Evolutionary conservation across 2,113 vertebrate species (phyloP).

Genomic region (Archilochus colubris): DNA sequence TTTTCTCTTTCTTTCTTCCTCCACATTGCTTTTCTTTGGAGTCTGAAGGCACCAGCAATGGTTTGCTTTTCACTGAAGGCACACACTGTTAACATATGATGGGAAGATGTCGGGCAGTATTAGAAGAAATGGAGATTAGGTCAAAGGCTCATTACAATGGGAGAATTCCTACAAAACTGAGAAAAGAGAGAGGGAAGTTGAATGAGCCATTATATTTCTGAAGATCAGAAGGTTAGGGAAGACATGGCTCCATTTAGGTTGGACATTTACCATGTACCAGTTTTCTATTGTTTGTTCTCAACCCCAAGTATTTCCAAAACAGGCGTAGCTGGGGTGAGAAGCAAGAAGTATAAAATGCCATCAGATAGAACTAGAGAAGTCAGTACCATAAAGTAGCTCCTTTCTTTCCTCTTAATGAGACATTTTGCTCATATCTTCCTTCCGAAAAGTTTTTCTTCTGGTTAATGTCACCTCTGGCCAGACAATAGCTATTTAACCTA

Average conservation of each 20-base stretch:
- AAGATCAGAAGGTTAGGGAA: slow-evolving; percentile 18
- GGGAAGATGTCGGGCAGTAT: slow-evolving; percentile 66
- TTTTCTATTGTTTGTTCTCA: background rate
- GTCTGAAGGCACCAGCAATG: slow-evolving; percentile 2
- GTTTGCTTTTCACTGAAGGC: slow-evolving; percentile 64
- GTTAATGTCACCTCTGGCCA: background rate
- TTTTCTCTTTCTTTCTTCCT: slow-evolving; percentile 60
- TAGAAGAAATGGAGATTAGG: slow-evolving; percentile 59
- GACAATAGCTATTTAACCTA: background rate
- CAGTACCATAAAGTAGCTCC: background rate
- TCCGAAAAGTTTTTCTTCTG: background rate
- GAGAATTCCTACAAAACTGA: slow-evolving; percentile 46
- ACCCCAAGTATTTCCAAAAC: background rate
- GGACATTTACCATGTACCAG: background rate
- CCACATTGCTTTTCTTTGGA: slow-evolving; percentile 11
- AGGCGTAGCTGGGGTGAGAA: background rate
- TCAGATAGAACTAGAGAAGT: background rate
- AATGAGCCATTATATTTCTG: slow-evolving; percentile 28
- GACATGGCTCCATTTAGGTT: background rate
- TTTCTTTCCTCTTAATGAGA: background rate
- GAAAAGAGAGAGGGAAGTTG: slow-evolving; percentile 17
- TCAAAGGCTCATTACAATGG: slow-evolving; percentile 58
- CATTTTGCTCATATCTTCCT: background rate
- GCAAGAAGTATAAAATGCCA: background rate
- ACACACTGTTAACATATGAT: slow-evolving; percentile 69